phyloP scores from a whole-genome alignment of 1,140 invertebrate genomes.

The Pygmarrhopalites habei region DNA sequence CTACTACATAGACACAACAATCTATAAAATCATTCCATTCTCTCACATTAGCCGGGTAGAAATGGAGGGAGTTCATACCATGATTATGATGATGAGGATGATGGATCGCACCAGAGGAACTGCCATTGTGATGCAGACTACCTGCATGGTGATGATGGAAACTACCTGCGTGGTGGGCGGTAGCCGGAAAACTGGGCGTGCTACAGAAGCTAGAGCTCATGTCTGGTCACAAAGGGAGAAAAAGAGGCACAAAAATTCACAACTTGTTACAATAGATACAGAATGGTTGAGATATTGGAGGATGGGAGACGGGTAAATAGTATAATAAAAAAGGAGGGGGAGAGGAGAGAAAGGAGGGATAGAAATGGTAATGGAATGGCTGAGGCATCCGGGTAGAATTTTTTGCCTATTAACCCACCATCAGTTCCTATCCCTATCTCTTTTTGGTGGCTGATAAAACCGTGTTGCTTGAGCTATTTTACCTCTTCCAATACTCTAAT shows the following conservation, averaged over 20 bases:
- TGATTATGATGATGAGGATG: conserved; percentile 11
- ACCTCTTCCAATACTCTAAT: conserved; percentile 7
- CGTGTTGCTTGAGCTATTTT: conserved; percentile 5
- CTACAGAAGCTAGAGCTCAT: conserved; percentile 35
- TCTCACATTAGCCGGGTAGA: too few relatives aligned
- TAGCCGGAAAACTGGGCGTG: conserved; percentile 36
- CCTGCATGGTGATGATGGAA: conserved; percentile 27
- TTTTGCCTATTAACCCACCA: conserved; percentile 11
- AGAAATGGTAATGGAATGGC: background rate
- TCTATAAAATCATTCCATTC: too few relatives aligned
- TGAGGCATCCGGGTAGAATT: conserved; percentile 12
- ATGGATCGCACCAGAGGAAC: background rate
- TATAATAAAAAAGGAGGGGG: background rate
- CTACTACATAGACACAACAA: too few relatives aligned
- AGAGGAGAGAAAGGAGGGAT: too few relatives aligned
- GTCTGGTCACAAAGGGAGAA: conserved; percentile 26
- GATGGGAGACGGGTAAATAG: background rate
- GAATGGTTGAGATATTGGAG: too few relatives aligned
- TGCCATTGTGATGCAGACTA: conserved; percentile 26
- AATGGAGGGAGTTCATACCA: too few relatives aligned
- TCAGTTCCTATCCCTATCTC: background rate
- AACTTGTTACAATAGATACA: conserved; percentile 1
- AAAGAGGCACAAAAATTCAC: background rate
- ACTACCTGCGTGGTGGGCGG: conserved; percentile 33
- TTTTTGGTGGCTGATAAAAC: background rate